Base-by-base conservation (phyloP, 2,888 invertebrate genomes). In the Sepioteuthis lessoniana region DNA sequence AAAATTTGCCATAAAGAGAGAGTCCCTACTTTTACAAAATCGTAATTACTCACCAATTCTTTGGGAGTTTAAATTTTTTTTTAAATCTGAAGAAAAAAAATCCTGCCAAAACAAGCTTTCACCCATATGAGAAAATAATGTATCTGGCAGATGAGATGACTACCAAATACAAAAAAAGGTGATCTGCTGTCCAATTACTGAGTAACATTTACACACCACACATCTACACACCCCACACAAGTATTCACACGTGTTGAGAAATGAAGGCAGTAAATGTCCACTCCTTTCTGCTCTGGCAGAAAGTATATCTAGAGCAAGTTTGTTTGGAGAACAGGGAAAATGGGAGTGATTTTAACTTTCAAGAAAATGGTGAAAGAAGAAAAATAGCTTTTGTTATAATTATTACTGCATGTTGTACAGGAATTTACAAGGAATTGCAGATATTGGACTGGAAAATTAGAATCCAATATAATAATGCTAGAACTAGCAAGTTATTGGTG, bases 401-500 rank as follows among this genome's bases (percentile, higher is more conserved):
- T 76, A 76, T 76, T 76, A 76, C 76, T 76, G 76, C 76, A 76
- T 76, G 76, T 76, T 47, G n/a, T 38, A 92, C 47, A 92, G 25
- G 92, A 92, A 92, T 92, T 92, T 92, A 92, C 92, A 92, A 92
- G n/a, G 42, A 91, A 21, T 91, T 91, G 91, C 25, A 31, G 92
- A 76, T 76, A 76, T 46, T 46, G 38, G 38, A 92, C 31, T 46
- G n/a, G 35, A 42, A 31, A 92, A 46, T 25, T 76, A 42, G n/a
- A 42, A 92, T 92, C 42, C 92, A 92, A 47, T 92, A 42, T 25
- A 92, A 92, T 92, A 42, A 92, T 46, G n/a, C 28, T 42, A 92
- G 7, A 92, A 92, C 47, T 55, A 90, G 55, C 37, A 94, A 94
- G 94, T 95, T 97, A 98, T 97, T 98, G 98, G 97, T 98, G 98